Percentiles rank a stretch among this genome's conserved stretches.
Evolutionary conservation across 1,140 invertebrate species (phyloP).

Genomic region (Pogonus chalceus): DNA sequence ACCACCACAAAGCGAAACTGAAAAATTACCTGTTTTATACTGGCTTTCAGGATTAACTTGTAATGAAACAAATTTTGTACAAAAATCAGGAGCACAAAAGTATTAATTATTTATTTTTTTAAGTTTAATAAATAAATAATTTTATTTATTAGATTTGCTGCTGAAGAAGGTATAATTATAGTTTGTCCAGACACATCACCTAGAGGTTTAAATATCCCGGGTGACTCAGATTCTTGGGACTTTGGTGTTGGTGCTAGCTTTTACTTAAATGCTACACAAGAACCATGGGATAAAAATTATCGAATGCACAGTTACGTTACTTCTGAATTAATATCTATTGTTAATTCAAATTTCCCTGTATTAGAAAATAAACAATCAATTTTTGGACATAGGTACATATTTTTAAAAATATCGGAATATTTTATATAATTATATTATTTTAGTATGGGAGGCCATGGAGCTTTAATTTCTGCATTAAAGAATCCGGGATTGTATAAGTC

Average conservation of each 20-base stretch:
- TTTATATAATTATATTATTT: slow-evolving; percentile 26
- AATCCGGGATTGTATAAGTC: slow-evolving; percentile 84
- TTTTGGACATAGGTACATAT: slow-evolving; percentile 69
- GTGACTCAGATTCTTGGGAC: slow-evolving; percentile 84
- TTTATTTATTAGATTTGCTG: slow-evolving; percentile 47
- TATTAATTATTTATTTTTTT: slow-evolving; percentile 41
- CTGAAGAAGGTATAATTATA: slow-evolving; percentile 71
- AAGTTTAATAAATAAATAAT: slow-evolving; percentile 9
- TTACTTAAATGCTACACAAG: slow-evolving; percentile 85
- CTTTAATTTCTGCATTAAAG: slow-evolving; percentile 82
- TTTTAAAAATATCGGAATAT: slow-evolving; percentile 2
- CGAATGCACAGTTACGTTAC: slow-evolving; percentile 96
- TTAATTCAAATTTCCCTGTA: slow-evolving; percentile 62
- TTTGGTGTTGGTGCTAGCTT: slow-evolving; percentile 94
- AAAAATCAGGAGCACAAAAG: slow-evolving; percentile 88
- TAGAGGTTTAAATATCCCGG: slow-evolving; percentile 75
- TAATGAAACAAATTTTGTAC: slow-evolving; percentile 92
- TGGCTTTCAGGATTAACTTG: slow-evolving; percentile 93
- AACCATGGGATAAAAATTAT: slow-evolving; percentile 90
- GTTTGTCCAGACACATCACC: slow-evolving; percentile 95
- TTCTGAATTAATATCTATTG: slow-evolving; percentile 72
- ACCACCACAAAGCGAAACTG: slow-evolving; percentile 58
- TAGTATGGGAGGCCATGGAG: slow-evolving; percentile 97
- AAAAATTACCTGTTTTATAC: slow-evolving; percentile 76
- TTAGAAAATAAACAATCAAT: slow-evolving; percentile 58